Evolutionary conservation across 2,888 invertebrate species (phyloP), one percentile per base, ranked within the genome.

Genomic region (Pilophorus perplexus): DNA sequence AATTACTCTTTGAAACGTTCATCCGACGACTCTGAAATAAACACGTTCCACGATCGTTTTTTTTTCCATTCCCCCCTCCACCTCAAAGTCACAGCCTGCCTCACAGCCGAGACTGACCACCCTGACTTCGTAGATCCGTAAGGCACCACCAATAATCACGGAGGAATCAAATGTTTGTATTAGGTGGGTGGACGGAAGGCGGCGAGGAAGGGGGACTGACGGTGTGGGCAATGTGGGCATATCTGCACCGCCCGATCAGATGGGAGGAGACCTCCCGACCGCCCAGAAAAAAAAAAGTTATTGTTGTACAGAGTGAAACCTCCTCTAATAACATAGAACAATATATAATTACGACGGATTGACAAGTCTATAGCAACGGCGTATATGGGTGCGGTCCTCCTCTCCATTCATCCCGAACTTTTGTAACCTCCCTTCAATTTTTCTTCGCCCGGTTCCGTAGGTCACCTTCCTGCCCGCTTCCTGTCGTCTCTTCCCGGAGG

Each of bases 241-340:
- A 37, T 55, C 55, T 38, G 55, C 55, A 55, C 55, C 55, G 38
- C 22, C 37, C 55, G 38, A 55, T 55, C 55, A 55, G 38, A 55
- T 55, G 27, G 50, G 18, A 55, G 66, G 44, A 27, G 44, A 18
- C 33, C 55, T 20, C 42, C 55, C 27, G 27, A 48, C 48, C 48
- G 64, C 38, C 64, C 20, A 48, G 60, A 60, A 44, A 25, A 23
- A 52, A 48, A 64, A 57, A 66, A 46, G 22, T 54, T 66, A 66
- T 66, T 54, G 64, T 54, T 66, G 57, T 66, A 66, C 64, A n/a
- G 20, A 38, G 64, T 25, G 52, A 52, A 33, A 28, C 54, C 64
- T 22, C 66, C 69, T 65, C 46, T 69, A 69, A 69, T 69, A 69
- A 67, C 60, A 65, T 64, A 54, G 69, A 69, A 69, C 69, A 69